phyloP scores from a whole-genome alignment of 2,888 invertebrate species.

The Syrista parreyssii region DNA sequence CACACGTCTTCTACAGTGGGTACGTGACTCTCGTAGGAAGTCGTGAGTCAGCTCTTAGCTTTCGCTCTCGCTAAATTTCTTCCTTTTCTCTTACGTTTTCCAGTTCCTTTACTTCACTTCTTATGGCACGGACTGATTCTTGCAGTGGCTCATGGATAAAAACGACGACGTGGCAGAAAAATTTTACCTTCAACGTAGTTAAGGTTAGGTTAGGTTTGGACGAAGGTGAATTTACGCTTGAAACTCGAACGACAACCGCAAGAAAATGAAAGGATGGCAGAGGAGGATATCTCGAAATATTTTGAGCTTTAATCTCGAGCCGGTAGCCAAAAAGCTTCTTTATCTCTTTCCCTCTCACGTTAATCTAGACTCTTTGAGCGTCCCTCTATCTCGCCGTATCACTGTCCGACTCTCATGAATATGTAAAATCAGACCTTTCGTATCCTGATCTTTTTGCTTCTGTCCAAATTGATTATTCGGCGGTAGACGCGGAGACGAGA shows the following conservation, averaged over 20 bases:
- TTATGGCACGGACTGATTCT: not conserved
- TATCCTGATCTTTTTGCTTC: not conserved
- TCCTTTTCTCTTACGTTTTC: not conserved
- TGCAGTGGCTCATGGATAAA: not conserved
- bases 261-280: not conserved
- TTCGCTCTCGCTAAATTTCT: not conserved
- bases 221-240: not conserved
- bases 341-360: not conserved
- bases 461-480: not conserved
- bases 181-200: not conserved
- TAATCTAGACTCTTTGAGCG: not conserved
- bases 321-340: not conserved
- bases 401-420: constrained; percentile 37
- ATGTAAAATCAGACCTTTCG: constrained; percentile 46
- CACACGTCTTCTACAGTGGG: not conserved
- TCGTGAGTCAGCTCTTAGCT: not conserved
- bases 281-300: constrained; percentile 22
- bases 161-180: not conserved
- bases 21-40: not conserved
- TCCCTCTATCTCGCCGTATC: not conserved
- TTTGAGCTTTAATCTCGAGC: constrained; percentile 29
- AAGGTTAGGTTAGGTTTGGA: not conserved
- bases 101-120: not conserved
- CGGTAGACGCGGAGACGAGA: not conserved
- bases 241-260: not conserved